These are phyloP conservation scores for Chironomus riparius DNA, from an alignment of 2,888 invertebrate genomes.

Conservation along the genomic window DNA sequence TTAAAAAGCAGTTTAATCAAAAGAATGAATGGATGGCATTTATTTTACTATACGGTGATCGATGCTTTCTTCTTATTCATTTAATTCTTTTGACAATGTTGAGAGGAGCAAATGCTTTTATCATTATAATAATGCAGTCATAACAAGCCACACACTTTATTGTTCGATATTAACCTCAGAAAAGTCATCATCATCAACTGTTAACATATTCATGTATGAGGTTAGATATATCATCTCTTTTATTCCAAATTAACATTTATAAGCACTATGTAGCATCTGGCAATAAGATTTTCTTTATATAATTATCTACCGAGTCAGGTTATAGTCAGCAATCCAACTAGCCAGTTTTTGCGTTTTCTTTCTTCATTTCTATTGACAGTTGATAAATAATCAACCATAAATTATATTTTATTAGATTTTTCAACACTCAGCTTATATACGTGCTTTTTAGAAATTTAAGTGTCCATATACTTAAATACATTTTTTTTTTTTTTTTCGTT, in stretches of 20 bases:
- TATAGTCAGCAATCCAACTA: not conserved
- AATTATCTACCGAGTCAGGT: no score
- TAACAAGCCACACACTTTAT: not conserved
- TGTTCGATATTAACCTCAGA: not conserved
- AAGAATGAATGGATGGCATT: not conserved
- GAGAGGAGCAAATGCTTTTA: not conserved
- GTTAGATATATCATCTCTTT: no score
- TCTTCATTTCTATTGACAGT: conserved; percentile 8
- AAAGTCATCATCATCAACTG: not conserved
- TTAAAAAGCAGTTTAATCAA: not conserved
- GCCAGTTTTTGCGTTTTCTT: not conserved
- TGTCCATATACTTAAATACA: no score
- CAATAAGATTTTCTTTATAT: no score
- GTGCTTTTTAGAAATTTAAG: no score
- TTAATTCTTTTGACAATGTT: not conserved
- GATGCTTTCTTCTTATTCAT: not conserved
- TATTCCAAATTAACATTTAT: no score
- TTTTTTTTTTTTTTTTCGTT: not conserved
- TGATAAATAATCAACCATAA: conserved; percentile 18
- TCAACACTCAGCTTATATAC: conserved; percentile 1
- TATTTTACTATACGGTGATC: not conserved
- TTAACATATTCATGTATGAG: not conserved
- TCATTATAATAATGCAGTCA: not conserved
- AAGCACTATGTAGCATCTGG: no score
- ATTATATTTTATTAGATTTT: conserved; percentile 23